Base-by-base conservation (phyloP, 2,797 vertebrate species). In the Sarcophilus harrisii region DNA sequence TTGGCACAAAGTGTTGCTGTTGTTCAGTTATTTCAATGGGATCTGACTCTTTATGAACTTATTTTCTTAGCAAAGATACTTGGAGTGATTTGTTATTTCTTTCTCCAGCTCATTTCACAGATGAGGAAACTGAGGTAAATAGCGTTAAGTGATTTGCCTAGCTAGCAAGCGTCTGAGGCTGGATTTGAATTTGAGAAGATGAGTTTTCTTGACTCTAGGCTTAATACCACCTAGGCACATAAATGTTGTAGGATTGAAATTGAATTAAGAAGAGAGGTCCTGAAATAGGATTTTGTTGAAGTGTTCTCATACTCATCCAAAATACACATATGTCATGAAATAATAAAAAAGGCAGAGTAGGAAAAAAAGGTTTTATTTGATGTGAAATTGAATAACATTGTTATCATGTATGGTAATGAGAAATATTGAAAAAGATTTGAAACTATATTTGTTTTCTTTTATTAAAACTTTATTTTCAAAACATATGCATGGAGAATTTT, bases 201-300 rank as follows among this genome's bases (percentile, higher is more conserved):
- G 6, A 21, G 18, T 81, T 18, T 3, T 81, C n/a, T 21, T 81
- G 66, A 81, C 18, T 38, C 18, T 11, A 24, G n/a, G n/a, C n/a
- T 18, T 12, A 81, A 8, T 16, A 24, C 0, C n/a, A 45, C 6
- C n/a, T 81, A 87, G 38, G 38, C 38, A 87, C 2, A 27, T 87
- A 49, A 45, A 10, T 87, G 73, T 87, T 87, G 9, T 49, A 27
- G 38, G 38, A 45, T 87, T 87, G 73, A 87, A 87, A 87, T 49
- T 49, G 3, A 81, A 45, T 81, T 81, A 81, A 38, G 66, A 38
- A 73, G 66, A 81, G 66, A 81, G 21, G 21, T 38, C 16, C 49
- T 95, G 38, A 45, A 93, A 95, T 91, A 90, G 21, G 73, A 57
- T 90, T 93, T 93, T 95, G 92, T 32, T 60, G 52, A 95, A 90